A percentile compares a stretch with the other conserved stretches of the same genome.
phyloP scores from a whole-genome alignment of 2,888 invertebrate genomes.

The Augochlorella aurata region DNA sequence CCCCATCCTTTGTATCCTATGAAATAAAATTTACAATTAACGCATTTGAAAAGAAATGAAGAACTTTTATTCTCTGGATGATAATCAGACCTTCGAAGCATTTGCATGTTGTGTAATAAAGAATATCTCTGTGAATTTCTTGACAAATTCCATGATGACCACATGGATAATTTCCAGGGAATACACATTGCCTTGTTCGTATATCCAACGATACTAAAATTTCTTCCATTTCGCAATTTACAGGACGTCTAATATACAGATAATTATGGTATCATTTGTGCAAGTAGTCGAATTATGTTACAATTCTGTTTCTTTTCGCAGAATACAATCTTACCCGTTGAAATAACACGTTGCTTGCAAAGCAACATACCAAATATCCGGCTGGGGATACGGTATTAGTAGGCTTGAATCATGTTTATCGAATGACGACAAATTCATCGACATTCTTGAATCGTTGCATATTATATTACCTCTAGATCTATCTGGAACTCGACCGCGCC shows the following conservation, averaged over 20 bases:
- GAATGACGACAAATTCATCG: conserved; percentile 72
- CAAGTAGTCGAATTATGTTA: conserved; percentile 3
- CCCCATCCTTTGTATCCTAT: conserved; percentile 85
- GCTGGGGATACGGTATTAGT: conserved; percentile 82
- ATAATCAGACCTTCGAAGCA: conserved; percentile 80
- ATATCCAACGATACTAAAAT: conserved; percentile 81
- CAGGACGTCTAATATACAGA: conserved; percentile 70
- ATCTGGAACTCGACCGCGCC: conserved; percentile 75
- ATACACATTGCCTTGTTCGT: conserved; percentile 81
- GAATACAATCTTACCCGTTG: conserved; percentile 73
- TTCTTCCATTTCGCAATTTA: conserved; percentile 79
- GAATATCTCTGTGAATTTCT: conserved; percentile 81
- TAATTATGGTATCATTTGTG: conserved; percentile 13
- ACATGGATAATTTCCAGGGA: conserved; percentile 80
- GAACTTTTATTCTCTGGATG: conserved; percentile 8
- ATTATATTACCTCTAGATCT: conserved; percentile 68
- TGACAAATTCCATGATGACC: conserved; percentile 82
- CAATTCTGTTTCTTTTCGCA: neutral
- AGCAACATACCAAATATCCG: conserved; percentile 82
- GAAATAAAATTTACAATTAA: conserved; percentile 15
- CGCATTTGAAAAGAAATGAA: neutral
- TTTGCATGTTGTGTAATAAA: conserved; percentile 82
- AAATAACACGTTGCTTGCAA: conserved; percentile 79
- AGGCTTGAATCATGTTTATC: conserved; percentile 70
- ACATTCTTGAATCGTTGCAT: conserved; percentile 72